Conservation (phyloP, 2,113 vertebrate genomes). For the Cnemophilus loriae region DNA sequence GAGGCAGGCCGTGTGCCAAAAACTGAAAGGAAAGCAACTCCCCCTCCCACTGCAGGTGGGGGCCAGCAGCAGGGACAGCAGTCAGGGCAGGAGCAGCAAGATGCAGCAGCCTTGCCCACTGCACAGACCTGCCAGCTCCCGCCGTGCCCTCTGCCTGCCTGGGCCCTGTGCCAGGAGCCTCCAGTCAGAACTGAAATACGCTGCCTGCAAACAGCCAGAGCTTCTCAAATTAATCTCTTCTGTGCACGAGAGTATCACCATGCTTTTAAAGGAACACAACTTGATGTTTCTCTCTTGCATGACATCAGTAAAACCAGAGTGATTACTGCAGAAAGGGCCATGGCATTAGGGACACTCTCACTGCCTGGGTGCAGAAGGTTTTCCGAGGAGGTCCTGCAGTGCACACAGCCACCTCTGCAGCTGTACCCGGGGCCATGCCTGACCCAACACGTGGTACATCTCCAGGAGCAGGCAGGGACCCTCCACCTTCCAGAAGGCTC, state of each 20-base stretch:
- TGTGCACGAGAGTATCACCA: rapidly evolving
- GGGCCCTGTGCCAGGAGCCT: not conserved
- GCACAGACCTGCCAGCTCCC: not conserved
- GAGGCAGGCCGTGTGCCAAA: not conserved
- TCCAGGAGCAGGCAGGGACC: not conserved
- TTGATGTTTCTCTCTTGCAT: rapidly evolving
- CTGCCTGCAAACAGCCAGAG: not conserved
- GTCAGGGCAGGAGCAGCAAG: not conserved
- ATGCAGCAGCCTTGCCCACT: not conserved
- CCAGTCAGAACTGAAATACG: rapidly evolving
- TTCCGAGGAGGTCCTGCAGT: rapidly evolving
- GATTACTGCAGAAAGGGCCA: not conserved
- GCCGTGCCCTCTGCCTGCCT: not conserved
- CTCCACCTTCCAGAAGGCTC: not conserved
- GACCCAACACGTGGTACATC: rapidly evolving
- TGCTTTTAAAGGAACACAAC: not conserved
- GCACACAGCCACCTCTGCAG: not conserved
- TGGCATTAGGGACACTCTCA: rapidly evolving
- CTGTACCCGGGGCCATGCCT: rapidly evolving
- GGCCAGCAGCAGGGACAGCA: not conserved
- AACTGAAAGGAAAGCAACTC: not conserved
- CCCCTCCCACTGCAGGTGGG: not conserved
- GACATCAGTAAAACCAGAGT: not conserved
- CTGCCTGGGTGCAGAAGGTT: rapidly evolving
- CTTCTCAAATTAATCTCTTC: not conserved